Evolutionary conservation across 1,140 invertebrate genomes (phyloP), one percentile per base, ranked within the genome.

Genomic region (Campoletis sonorensis): DNA sequence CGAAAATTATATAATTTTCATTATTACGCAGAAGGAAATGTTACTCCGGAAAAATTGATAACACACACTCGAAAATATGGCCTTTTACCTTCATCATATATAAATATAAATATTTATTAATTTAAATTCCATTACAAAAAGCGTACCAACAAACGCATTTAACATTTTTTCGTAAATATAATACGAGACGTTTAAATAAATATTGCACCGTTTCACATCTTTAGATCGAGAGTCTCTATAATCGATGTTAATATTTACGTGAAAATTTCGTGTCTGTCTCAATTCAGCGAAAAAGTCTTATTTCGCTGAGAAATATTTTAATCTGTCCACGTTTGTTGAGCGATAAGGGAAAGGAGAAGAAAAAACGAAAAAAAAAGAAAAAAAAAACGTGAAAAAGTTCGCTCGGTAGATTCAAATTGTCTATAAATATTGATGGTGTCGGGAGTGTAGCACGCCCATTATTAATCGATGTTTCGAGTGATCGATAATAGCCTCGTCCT

Each of bases 381-480:
- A 45, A 45, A 45, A 45, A 45, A 45, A 45, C 5, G 40, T 45
- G 5, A 21, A n/a, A 58, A 15, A 23, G 23, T 73, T 51, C 40
- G 71, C 68, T 27, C 54, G 21, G 40, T 73, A 73, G n/a, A 51
- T 73, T 73, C n/a, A 33, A 71, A 51, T 73, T 26, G 21, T 58
- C 21, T 75, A 23, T 73, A 18, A 71, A 58, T 58, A 67, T 67
- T 67, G n/a, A 23, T 15, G 61, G 61, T 27, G 21, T 67, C 23
- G 61, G 40, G 40, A 45, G 40, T 15, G 23, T 67, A 67, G 61
- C 7, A 67, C 23, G 61, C 61, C 23, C 40, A 45, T 13, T 7
- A 67, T 23, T 67, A 23, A 15, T 64, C 21, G 58, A 64, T 67
- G 61, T 67, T 27, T 23, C 27, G 21, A 23, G 13, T 67, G 61